Evolutionary conservation across 2,113 vertebrate species (phyloP).

Genomic region (Plectropomus leopardus): DNA sequence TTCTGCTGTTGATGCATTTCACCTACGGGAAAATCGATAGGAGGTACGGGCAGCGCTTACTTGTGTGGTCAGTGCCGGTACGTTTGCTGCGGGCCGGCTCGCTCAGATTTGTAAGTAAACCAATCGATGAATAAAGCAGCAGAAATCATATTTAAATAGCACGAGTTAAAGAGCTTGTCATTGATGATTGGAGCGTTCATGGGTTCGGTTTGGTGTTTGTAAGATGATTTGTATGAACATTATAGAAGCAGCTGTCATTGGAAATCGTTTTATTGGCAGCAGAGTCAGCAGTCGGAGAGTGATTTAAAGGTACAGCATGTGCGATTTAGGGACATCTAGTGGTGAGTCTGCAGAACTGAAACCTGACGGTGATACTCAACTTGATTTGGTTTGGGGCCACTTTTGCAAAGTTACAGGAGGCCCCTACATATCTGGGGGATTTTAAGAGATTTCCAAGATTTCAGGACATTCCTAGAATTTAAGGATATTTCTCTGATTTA

Average conservation of each 20-base stretch:
- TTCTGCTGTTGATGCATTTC: constrained; percentile 69
- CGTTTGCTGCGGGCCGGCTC: constrained; percentile 20
- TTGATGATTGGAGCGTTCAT: background rate
- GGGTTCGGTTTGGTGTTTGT: background rate
- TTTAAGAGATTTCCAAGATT: no score
- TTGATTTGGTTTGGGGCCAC: no score
- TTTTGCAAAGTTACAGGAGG: no score
- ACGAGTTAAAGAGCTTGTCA: background rate
- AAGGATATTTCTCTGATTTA: no score
- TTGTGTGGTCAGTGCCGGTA: constrained; percentile 57
- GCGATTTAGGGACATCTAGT: no score
- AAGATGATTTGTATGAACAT: background rate
- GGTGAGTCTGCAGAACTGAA: no score
- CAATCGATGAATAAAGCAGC: constrained; percentile 44
- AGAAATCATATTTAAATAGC: constrained; percentile 5
- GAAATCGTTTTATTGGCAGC: background rate
- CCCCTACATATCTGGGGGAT: no score
- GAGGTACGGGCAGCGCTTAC: constrained; percentile 26
- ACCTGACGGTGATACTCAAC: no score
- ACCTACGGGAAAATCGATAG: constrained; percentile 67
- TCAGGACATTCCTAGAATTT: no score
- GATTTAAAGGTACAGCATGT: no score
- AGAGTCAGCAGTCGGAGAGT: background rate
- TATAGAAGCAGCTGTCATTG: background rate
- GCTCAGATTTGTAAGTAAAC: constrained; percentile 57